Evolutionary conservation across 2,888 invertebrate species (phyloP).

Genomic region (Phengaris alcon): DNA sequence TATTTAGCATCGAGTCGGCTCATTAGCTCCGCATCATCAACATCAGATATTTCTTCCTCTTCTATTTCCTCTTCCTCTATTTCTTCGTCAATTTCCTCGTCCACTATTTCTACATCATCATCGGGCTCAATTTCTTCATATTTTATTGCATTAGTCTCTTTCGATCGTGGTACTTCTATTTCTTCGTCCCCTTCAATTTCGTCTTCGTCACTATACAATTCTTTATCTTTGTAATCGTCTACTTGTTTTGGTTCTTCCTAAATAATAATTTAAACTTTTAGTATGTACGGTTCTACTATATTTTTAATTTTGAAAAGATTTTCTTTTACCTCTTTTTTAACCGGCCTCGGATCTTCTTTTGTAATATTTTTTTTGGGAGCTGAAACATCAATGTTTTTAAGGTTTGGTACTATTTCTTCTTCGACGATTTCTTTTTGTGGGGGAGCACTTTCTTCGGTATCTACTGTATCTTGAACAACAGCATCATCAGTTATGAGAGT

Average conservation of each 20-base stretch:
- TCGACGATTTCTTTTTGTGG: conserved; percentile 47
- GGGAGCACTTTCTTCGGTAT: conserved; percentile 34
- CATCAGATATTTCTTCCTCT: conserved; percentile 80
- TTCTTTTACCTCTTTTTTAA: conserved; percentile 19
- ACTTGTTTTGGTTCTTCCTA: conserved; percentile 34
- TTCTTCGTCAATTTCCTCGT: conserved; percentile 71
- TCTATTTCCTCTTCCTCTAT: conserved; percentile 71
- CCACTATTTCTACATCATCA: conserved; percentile 71
- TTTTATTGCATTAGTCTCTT: conserved; percentile 14
- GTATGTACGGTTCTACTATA: conserved; percentile 36
- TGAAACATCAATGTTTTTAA: conserved; percentile 34
- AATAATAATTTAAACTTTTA: conserved; percentile 35
- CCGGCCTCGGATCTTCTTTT: not conserved
- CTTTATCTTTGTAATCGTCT: conserved; percentile 49
- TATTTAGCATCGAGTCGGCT: conserved; percentile 86
- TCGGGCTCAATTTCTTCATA: conserved; percentile 47
- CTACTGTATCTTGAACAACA: conserved; percentile 46
- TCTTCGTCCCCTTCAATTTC: conserved; percentile 56
- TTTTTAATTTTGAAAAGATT: not conserved
- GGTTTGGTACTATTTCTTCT: conserved; percentile 40
- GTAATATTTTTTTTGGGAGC: not conserved
- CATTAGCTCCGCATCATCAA: conserved; percentile 84
- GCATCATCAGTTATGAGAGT: conserved; percentile 62
- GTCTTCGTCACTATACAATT: conserved; percentile 65
- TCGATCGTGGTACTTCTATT: conserved; percentile 52